Evolutionary conservation across 2,888 invertebrate species (phyloP).

Genomic region (Hydraecia micacea): DNA sequence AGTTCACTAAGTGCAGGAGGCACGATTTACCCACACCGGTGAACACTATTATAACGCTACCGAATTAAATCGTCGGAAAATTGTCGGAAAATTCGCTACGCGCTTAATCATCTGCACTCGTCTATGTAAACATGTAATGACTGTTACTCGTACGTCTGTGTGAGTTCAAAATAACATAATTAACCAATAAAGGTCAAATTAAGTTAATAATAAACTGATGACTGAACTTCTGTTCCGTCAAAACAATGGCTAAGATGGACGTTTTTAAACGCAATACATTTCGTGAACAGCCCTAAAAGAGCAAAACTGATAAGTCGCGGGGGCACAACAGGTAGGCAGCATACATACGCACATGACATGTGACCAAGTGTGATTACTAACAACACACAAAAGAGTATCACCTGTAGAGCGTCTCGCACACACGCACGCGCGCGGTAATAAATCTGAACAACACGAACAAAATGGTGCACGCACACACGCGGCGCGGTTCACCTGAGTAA

Average conservation of each 20-base stretch:
- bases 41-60: conserved; percentile 64
- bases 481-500: conserved; percentile 81
- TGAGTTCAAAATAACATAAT: conserved; percentile 50
- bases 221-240: conserved; percentile 67
- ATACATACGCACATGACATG: conserved; percentile 85
- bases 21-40: conserved; percentile 75
- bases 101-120: conserved; percentile 49
- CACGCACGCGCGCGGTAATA: conserved; percentile 75
- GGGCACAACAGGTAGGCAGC: conserved; percentile 87
- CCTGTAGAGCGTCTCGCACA: conserved; percentile 79
- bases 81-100: conserved; percentile 68
- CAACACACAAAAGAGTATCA: conserved; percentile 81
- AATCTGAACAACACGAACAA: conserved; percentile 87
- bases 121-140: conserved; percentile 56
- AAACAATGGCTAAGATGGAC: conserved; percentile 73
- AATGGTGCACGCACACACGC: conserved; percentile 85
- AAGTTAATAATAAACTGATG: conserved; percentile 65
- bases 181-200: conserved; percentile 61
- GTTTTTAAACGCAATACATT: conserved; percentile 75
- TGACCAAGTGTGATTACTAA: conserved; percentile 81
- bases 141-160: conserved; percentile 52
- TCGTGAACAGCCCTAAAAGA: conserved; percentile 83
- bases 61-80: conserved; percentile 72
- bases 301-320: conserved; percentile 85
- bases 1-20: conserved; percentile 86